phyloP scores from a whole-genome alignment of 2,113 vertebrate species.

The cat (Felis catus) region F.catus_Fca126_mat1.0 CM031414.1:11795001-11795500 shows the following conservation, averaged over 20 bases:
- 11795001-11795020: neutral
- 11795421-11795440: neutral
- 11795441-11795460: rapidly evolving
- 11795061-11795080: constrained; percentile 50
- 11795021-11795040: neutral
- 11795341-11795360: neutral
- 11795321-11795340: rapidly evolving
- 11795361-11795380: neutral
- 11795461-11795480: neutral
- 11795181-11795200: constrained; percentile 40
- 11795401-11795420: neutral
- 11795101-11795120: constrained; percentile 22
- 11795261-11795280: neutral
- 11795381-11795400: neutral
- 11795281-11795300: neutral
- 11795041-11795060: constrained; percentile 8
- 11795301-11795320: rapidly evolving
- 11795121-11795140: neutral
- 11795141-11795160: neutral
- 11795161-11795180: neutral
- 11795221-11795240: neutral
- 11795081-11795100: constrained; percentile 76
- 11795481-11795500: neutral
- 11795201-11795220: neutral
- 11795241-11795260: neutral